Conservation (phyloP, 1,140 invertebrate genomes). For the Lepidostoma basale region DNA sequence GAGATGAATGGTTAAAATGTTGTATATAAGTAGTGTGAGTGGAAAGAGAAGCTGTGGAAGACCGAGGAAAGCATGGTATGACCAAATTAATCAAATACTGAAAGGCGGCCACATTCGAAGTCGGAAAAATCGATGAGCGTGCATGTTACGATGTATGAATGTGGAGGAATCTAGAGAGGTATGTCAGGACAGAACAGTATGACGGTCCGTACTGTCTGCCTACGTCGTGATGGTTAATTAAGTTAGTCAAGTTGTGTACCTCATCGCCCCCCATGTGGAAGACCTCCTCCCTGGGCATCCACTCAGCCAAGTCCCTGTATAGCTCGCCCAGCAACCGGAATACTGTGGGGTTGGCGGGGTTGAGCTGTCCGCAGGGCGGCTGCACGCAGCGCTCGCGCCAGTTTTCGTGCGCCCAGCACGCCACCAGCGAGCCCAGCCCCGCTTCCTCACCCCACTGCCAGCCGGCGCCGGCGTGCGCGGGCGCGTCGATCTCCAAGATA, state of each 20-base stretch:
- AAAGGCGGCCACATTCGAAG: no score
- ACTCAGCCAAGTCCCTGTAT: conserved; percentile 70
- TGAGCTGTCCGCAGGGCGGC: conserved; percentile 84
- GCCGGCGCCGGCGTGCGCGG: conserved; percentile 82
- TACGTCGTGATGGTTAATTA: no score
- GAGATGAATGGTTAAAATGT: no score
- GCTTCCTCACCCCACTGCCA: conserved; percentile 76
- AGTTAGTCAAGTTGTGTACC: conserved; percentile 54
- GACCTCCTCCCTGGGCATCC: conserved; percentile 62
- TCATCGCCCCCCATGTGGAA: conserved; percentile 89
- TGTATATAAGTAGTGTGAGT: no score
- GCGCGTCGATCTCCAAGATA: conserved; percentile 83
- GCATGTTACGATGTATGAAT: no score
- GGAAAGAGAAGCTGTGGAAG: no score
- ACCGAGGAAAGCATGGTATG: no score
- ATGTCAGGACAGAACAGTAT: no score
- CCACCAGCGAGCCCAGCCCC: conserved; percentile 32
- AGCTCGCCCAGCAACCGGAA: conserved; percentile 73
- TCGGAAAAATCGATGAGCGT: no score
- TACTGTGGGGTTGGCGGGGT: conserved; percentile 77
- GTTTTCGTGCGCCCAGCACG: conserved; percentile 55
- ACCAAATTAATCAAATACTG: no score
- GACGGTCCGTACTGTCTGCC: no score
- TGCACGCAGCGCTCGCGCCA: conserved; percentile 80
- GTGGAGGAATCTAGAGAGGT: no score